Base-by-base conservation (phyloP, 2,113 vertebrate genomes). In the Nesoenas mayeri region DNA sequence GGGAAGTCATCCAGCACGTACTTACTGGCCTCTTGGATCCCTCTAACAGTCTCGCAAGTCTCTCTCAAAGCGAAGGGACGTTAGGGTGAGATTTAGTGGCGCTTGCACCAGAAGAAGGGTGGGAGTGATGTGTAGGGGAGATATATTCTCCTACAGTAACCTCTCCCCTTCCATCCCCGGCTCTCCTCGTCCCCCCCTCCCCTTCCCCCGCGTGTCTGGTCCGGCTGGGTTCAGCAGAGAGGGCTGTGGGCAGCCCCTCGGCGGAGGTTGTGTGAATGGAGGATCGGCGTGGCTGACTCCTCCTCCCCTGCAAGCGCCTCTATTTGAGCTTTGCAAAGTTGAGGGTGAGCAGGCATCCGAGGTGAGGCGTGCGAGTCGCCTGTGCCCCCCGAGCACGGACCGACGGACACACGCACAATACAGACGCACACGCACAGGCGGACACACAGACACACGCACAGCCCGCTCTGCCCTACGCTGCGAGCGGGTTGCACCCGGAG, bases 271-370 rank as follows among this genome's bases (percentile, higher is more conserved):
- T 86, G 97, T 97, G 98, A 98, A 97, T 98, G 98, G 97, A 97
- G 96, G 97, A 96, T 98, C 97, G 34, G 94, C 85, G 81, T 70
- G 82, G 57, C 95, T 98, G 88, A 97, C 99, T 99, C 99, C 99
- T 98, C 98, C 98, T 98, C 96, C 91, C 91, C 70, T 94, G 85
- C 91, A 58, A 96, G 98, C 97, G 97, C 96, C 98, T 97, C 97
- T 99, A 99, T 98, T 99, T 98, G 98, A 99, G 98, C 97, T 98
- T 98, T 98, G 98, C 97, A 97, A 98, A 98, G 96, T 97, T 87
- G 97, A 97, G 98, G 96, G 97, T 85, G 97, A 97, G 97, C 98
- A 98, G 98, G 98, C 91, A 62, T 91, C 98, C 89, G 97, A 98
- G 97, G 97, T 97, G 96, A 97, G 98, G 97, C 98, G 98, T 98